Percentiles rank a stretch among this genome's conserved stretches.
These are phyloP conservation scores for Pseudeuparius sepicola DNA, from an alignment of 2,888 invertebrate genomes.

Conservation along the genomic window DNA sequence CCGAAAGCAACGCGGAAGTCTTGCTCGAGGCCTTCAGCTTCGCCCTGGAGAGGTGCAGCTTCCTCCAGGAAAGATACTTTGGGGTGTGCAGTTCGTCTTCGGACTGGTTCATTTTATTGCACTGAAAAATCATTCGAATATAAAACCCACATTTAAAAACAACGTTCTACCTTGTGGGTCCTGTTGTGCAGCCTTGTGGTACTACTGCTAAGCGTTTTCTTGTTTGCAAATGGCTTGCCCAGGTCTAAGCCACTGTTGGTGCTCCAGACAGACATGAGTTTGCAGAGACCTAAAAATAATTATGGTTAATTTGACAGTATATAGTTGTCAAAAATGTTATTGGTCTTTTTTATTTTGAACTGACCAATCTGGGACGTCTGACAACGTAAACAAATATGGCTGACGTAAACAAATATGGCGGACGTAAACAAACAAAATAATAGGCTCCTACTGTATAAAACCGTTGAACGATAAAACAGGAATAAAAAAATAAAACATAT, in stretches of 20 bases:
- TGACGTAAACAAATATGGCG: too few species aligned
- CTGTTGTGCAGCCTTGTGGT: conserved; percentile 30
- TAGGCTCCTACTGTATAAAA: too few species aligned
- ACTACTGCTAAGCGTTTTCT: conserved; percentile 26
- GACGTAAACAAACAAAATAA: too few species aligned
- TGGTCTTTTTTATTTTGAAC: too few species aligned
- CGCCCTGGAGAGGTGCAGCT: conserved; percentile 87
- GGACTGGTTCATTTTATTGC: conserved; percentile 59
- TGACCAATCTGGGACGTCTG: too few species aligned
- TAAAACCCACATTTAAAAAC: too few species aligned
- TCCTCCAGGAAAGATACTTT: conserved; percentile 80
- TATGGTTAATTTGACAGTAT: too few species aligned
- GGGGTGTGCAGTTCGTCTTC: conserved; percentile 69
- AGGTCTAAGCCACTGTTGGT: conserved; percentile 42
- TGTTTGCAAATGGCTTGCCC: conserved; percentile 29
- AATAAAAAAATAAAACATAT: too few species aligned
- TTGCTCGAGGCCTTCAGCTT: conserved; percentile 97
- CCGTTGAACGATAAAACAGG: too few species aligned
- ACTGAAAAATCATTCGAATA: conserved; percentile 21
- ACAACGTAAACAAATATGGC: too few species aligned
- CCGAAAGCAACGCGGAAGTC: conserved; percentile 92
- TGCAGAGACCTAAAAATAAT: conserved; percentile 24
- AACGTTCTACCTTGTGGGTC: conserved; percentile 32
- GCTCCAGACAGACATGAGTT: conserved; percentile 60
- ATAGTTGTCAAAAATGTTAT: too few species aligned